These are phyloP conservation scores for Pissodes strobi DNA, from an alignment of 1,140 invertebrate species.

Conservation along the genomic window DNA sequence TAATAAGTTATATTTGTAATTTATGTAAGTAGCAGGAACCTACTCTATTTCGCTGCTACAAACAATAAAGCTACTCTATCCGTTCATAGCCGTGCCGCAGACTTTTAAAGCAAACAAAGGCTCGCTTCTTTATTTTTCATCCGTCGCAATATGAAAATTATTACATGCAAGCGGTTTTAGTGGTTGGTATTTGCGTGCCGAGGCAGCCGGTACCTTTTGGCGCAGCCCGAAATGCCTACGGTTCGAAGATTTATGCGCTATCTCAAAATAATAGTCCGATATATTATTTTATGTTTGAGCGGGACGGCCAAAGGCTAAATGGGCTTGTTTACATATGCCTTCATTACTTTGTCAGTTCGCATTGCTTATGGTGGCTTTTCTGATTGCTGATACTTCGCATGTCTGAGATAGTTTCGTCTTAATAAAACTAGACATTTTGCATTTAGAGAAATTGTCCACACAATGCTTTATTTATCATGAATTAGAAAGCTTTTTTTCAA, in stretches of 20 bases:
- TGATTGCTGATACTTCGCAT: too few species aligned
- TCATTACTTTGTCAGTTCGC: conserved; percentile 37
- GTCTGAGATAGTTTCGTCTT: too few species aligned
- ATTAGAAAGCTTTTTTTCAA: too few species aligned
- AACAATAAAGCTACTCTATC: too few species aligned
- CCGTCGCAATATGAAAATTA: conserved; percentile 15
- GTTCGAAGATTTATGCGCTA: conserved; percentile 42
- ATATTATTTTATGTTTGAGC: conserved; percentile 45
- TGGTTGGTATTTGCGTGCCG: conserved; percentile 24
- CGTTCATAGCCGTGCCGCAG: too few species aligned
- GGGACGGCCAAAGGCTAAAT: conserved; percentile 37
- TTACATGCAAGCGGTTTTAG: conserved; percentile 16
- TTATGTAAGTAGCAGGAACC: too few species aligned
- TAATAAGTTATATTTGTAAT: too few species aligned
- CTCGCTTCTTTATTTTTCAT: conserved; percentile 1
- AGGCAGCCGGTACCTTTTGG: conserved; percentile 26
- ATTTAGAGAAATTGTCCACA: too few species aligned
- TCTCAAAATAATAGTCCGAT: conserved; percentile 47
- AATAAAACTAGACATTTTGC: too few species aligned
- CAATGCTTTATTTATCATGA: too few species aligned
- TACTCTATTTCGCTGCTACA: too few species aligned
- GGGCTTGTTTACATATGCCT: conserved; percentile 43
- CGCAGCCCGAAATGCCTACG: conserved; percentile 28
- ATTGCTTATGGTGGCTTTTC: too few species aligned
- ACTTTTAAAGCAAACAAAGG: neutral